Conservation (phyloP, 2,113 vertebrate species). For the Otus sunia region DNA sequence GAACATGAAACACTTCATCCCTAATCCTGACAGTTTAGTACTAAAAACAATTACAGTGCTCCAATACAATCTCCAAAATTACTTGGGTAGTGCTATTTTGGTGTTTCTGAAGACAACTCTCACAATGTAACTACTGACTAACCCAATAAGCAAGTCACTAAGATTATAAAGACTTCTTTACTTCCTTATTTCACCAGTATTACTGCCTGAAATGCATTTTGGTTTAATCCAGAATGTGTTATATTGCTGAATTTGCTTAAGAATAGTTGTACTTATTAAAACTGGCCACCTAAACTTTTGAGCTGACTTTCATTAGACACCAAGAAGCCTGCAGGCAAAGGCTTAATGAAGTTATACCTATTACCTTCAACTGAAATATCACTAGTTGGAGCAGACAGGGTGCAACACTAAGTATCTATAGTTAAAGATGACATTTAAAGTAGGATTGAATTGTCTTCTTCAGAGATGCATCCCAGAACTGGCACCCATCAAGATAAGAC, state of each 20-base stretch:
- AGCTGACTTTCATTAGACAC: not conserved
- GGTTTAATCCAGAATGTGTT: not conserved
- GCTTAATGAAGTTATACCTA: not conserved
- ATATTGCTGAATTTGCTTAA: not conserved
- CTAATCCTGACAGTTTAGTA: not conserved
- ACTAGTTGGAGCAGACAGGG: not conserved
- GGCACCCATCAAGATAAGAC: not conserved
- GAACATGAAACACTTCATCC: not conserved
- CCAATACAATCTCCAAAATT: not conserved
- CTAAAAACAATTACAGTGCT: not conserved
- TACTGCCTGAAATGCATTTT: not conserved
- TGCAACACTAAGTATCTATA: not conserved
- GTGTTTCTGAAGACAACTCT: not conserved
- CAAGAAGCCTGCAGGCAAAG: not conserved
- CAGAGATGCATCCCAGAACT: not conserved
- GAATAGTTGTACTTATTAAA: not conserved
- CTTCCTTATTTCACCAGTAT: not conserved
- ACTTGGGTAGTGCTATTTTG: not conserved
- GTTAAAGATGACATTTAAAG: not conserved
- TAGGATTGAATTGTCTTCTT: not conserved
- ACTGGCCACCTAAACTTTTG: not conserved
- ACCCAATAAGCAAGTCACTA: not conserved
- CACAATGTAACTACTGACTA: not conserved
- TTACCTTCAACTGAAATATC: not conserved
- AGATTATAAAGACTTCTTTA: not conserved